Evolutionary conservation across 2,797 vertebrate species (phyloP), one percentile per base, ranked within the genome.

Genomic region (Chloroceryle inda): DNA sequence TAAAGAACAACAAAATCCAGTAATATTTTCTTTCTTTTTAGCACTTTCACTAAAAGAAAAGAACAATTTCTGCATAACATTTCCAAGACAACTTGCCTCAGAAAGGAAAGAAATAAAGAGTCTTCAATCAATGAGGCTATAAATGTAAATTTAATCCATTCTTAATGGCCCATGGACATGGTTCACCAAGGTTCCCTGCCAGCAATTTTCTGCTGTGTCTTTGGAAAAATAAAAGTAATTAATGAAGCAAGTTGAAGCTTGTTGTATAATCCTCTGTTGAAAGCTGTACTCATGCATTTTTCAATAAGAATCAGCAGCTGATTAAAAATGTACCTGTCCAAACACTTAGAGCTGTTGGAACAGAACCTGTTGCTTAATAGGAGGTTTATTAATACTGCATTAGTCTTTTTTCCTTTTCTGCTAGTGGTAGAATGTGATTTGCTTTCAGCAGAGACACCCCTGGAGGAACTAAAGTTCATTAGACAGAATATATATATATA

Each of bases 101-200:
- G 61, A 96, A 94, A 74, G 89, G 40, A 59, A 61, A 89, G 24
- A 53, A 85, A 55, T 56, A 89, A 88, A 62, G 96, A 59, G 40
- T 50, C 49, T 74, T 75, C 75, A 92, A 94, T 97, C 89, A 94
- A 64, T 88, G 31, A 78, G 56, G 38, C 92, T 95, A 91, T 73
- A 97, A 95, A 96, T 89, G 72, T 75, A 94, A 95, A 91, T 92
- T 92, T 95, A 97, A 97, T 97, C 86, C 81, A 89, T 78, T 97
- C 78, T 88, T 96, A 96, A 96, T 86, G 62, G 52, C 31, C 56
- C 44, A 31, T 42, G 44, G 77, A 92, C 15, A 27, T 40, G 42
- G 66, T 78, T 97, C 88, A 90, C 76, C 23, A 58, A 93, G 85
- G 56, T 88, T 95, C 61, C 80, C 79, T 90, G 95, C 37, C 84